Conservation (phyloP, 2,888 invertebrate species). For the Odontomyia ornata region DNA sequence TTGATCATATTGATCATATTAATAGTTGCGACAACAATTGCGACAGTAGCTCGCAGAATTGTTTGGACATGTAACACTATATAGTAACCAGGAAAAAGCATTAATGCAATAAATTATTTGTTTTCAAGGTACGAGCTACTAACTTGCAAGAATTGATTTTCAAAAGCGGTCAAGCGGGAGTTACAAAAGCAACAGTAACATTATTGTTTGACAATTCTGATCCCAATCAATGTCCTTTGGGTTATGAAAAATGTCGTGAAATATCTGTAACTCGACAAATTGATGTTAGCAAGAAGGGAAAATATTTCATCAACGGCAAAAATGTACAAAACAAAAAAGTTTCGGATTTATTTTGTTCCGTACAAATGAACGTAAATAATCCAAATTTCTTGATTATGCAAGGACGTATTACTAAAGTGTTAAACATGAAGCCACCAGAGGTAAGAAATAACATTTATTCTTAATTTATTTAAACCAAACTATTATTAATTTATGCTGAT, state of each 20-base stretch:
- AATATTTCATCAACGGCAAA: slow-evolving; percentile 93
- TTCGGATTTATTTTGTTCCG: slow-evolving; percentile 93
- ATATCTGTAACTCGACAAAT: slow-evolving; percentile 93
- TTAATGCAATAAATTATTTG: too few species aligned
- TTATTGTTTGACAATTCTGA: slow-evolving; percentile 94
- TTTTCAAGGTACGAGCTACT: slow-evolving; percentile 82
- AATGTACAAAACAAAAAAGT: slow-evolving; percentile 90
- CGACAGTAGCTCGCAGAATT: too few species aligned
- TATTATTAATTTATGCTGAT: not conserved
- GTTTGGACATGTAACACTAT: too few species aligned
- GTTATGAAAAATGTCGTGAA: slow-evolving; percentile 90
- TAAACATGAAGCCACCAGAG: slow-evolving; percentile 98
- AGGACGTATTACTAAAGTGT: slow-evolving; percentile 96
- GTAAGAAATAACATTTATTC: slow-evolving; percentile 73
- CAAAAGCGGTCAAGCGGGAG: slow-evolving; percentile 95
- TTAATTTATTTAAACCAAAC: not conserved
- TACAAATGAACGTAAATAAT: slow-evolving; percentile 98
- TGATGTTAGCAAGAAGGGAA: slow-evolving; percentile 84
- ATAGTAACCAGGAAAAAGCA: too few species aligned
- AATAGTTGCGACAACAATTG: too few species aligned
- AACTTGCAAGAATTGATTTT: slow-evolving; percentile 96
- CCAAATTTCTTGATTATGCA: slow-evolving; percentile 99
- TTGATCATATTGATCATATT: too few species aligned
- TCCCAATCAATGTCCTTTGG: slow-evolving; percentile 82
- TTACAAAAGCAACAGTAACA: slow-evolving; percentile 94